These are phyloP conservation scores for Pterocles burchelli DNA, from an alignment of 2,113 vertebrate species.

Conservation along the genomic window DNA sequence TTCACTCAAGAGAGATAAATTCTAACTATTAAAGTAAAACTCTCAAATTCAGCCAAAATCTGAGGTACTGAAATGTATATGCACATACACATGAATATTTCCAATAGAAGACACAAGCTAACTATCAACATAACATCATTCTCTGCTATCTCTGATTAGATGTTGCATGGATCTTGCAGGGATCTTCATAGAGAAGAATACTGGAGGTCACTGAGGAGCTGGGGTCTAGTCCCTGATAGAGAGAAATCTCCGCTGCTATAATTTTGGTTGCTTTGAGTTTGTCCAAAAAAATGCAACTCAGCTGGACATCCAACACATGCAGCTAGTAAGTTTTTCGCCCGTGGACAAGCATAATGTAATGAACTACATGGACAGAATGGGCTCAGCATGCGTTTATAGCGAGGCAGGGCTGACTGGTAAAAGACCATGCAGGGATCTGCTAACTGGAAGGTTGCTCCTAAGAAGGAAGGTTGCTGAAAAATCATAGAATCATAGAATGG, in stretches of 20 bases:
- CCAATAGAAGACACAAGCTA: background rate
- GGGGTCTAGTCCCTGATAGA: background rate
- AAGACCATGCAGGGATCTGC: background rate
- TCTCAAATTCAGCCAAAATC: background rate
- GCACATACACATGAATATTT: background rate
- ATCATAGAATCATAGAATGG: no score
- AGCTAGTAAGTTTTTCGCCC: background rate
- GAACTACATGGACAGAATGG: background rate
- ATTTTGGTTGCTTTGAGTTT: background rate
- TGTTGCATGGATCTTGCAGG: background rate
- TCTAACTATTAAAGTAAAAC: background rate
- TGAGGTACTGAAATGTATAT: background rate
- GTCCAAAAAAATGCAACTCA: background rate
- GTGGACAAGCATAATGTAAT: background rate
- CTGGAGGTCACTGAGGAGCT: background rate
- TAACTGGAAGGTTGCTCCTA: background rate
- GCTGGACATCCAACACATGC: background rate
- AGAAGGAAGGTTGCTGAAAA: background rate
- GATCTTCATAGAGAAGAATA: background rate
- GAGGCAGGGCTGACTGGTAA: background rate
- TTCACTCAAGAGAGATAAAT: background rate
- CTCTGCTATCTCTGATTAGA: background rate
- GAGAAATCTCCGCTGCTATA: background rate
- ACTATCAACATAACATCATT: background rate
- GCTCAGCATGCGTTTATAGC: background rate